Percentiles rank a stretch among this genome's conserved stretches.
Evolutionary conservation across 2,113 vertebrate species (phyloP).

Genomic region (Andinoacara biseriatus): DNA sequence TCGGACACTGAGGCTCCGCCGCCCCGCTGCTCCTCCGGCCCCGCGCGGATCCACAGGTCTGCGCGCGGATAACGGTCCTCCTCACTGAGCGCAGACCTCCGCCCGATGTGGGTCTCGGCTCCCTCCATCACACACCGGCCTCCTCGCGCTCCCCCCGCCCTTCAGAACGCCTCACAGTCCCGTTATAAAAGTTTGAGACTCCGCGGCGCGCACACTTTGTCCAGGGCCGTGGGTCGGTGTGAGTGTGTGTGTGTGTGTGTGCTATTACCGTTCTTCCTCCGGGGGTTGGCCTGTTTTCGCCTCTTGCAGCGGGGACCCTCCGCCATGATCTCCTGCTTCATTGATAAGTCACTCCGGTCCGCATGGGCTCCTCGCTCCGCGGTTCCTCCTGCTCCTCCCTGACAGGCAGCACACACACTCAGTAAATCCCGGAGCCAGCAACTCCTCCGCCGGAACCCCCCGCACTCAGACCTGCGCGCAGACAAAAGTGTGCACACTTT

Average conservation of each 20-base stretch:
- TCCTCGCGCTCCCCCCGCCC: background rate
- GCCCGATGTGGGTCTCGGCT: background rate
- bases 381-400: constrained; percentile 74
- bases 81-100: background rate
- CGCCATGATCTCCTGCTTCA: constrained; percentile 96
- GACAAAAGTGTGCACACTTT: background rate
- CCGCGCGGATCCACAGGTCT: background rate
- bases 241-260: background rate
- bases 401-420: constrained; percentile 83
- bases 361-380: constrained; percentile 86
- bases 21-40: background rate
- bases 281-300: constrained; percentile 97
- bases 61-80: constrained; percentile 27
- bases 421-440: constrained; percentile 34
- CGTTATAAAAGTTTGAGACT: background rate
- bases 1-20: too few species aligned
- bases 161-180: background rate
- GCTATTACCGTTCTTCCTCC: constrained; percentile 93
- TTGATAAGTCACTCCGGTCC: constrained; percentile 90
- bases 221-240: background rate
- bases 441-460: background rate
- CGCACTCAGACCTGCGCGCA: background rate
- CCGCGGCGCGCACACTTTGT: background rate
- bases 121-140: constrained; percentile 3
- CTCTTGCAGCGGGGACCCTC: constrained; percentile 96